A percentile compares a stretch with the other conserved stretches of the same genome.
These are phyloP conservation scores for Lepisosteus oculatus DNA, from an alignment of 2,113 vertebrate species.

Conservation along the genomic window DNA sequence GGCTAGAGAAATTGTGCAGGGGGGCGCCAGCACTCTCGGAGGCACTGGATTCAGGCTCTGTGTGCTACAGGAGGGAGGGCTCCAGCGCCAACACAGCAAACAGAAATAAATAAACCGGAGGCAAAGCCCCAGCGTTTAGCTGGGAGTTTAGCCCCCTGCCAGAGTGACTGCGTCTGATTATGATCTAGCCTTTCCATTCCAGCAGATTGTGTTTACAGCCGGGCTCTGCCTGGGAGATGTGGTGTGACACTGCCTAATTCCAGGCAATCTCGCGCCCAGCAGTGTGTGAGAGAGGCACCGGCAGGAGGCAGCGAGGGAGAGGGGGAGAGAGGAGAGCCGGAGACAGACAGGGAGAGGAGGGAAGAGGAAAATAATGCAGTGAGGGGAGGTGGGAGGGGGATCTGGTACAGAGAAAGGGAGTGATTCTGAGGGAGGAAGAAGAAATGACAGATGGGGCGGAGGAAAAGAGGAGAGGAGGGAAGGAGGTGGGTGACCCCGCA, in stretches of 20 bases:
- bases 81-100: too few relatives aligned
- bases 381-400: too few relatives aligned
- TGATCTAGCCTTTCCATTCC: slow-evolving; percentile 10
- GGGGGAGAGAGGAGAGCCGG: not conserved
- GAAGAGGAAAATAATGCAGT: not conserved
- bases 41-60: too few relatives aligned
- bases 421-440: not conserved
- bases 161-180: slow-evolving; percentile 1
- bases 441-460: not conserved
- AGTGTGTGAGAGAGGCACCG: slow-evolving; percentile 19
- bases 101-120: not conserved
- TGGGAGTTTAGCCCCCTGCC: slow-evolving; percentile 6
- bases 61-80: too few relatives aligned
- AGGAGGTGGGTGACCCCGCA: too few relatives aligned
- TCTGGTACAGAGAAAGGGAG: not conserved
- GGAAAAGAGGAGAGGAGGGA: too few relatives aligned
- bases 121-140: not conserved
- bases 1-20: too few relatives aligned
- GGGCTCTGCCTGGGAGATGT: slow-evolving; percentile 15
- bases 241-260: slow-evolving; percentile 25
- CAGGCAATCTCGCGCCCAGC: slow-evolving; percentile 24
- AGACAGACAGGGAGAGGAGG: not conserved
- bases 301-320: slow-evolving; percentile 1
- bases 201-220: slow-evolving; percentile 14
- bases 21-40: too few relatives aligned